Conservation (phyloP, 2,888 invertebrate genomes). For the Meloe dianella region DNA sequence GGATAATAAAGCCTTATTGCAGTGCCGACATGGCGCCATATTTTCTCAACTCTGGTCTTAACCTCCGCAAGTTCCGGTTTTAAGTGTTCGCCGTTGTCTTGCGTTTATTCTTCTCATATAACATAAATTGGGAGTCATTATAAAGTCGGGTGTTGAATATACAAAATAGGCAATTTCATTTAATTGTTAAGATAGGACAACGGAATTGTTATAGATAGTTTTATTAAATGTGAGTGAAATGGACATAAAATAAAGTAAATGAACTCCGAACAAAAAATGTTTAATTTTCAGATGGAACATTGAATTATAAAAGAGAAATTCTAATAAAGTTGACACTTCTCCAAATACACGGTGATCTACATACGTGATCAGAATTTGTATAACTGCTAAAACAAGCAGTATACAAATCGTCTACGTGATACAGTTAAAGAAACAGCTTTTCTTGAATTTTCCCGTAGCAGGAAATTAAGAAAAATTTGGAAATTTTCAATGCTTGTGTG, state of each 20-base stretch:
- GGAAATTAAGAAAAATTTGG: no score
- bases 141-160: constrained; percentile 21
- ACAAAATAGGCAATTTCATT: neutral
- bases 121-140: constrained; percentile 16
- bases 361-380: constrained; percentile 8
- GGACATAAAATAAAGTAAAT: no score
- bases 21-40: constrained; percentile 52
- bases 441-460: neutral
- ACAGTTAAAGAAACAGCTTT: neutral
- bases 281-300: no score
- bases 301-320: neutral
- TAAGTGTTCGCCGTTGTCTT: constrained; percentile 40
- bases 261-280: no score
- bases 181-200: neutral
- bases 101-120: constrained; percentile 14
- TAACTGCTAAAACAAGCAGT: neutral
- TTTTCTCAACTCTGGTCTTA: constrained; percentile 50
- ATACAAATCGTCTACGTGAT: constrained; percentile 8
- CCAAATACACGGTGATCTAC: neutral
- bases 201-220: neutral
- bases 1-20: constrained; percentile 59
- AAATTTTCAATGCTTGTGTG: neutral
- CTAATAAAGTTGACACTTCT: neutral
- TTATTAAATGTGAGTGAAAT: neutral
- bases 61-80: constrained; percentile 46